Conservation (phyloP, 2,888 invertebrate species). For the Archaeoteleia sp. region DNA sequence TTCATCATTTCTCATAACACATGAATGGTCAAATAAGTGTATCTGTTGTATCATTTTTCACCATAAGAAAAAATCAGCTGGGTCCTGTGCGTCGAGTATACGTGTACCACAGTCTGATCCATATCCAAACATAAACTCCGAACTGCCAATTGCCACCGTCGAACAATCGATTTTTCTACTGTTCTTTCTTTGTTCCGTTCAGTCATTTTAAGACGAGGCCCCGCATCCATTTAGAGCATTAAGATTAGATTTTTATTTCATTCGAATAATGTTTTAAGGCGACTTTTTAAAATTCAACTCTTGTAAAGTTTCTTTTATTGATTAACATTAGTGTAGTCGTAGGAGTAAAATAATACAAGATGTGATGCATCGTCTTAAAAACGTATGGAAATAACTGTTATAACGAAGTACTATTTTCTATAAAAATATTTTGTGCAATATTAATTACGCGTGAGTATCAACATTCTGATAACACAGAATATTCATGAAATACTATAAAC, state of each 20-base stretch:
- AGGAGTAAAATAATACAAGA: not conserved
- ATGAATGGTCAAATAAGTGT: too few species aligned
- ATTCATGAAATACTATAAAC: too few species aligned
- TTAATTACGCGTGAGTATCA: constrained; percentile 8
- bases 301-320: too few species aligned
- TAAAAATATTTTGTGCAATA: constrained; percentile 21
- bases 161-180: constrained; percentile 34
- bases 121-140: constrained; percentile 57
- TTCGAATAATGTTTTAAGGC: not conserved
- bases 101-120: constrained; percentile 56
- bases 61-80: constrained; percentile 31
- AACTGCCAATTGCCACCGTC: constrained; percentile 58
- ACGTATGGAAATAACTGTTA: not conserved
- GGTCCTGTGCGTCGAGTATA: constrained; percentile 23
- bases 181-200: constrained; percentile 13
- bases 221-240: constrained; percentile 14
- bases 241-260: not conserved
- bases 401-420: not conserved
- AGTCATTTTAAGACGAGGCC: constrained; percentile 21
- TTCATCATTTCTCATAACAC: too few species aligned
- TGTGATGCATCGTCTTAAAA: constrained; percentile 34
- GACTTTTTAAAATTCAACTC: not conserved
- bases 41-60: not conserved
- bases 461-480: too few species aligned
- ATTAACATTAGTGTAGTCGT: too few species aligned